Evolutionary conservation across 2,797 vertebrate species (phyloP).

Genomic region (Megalops cyprinoides): DNA sequence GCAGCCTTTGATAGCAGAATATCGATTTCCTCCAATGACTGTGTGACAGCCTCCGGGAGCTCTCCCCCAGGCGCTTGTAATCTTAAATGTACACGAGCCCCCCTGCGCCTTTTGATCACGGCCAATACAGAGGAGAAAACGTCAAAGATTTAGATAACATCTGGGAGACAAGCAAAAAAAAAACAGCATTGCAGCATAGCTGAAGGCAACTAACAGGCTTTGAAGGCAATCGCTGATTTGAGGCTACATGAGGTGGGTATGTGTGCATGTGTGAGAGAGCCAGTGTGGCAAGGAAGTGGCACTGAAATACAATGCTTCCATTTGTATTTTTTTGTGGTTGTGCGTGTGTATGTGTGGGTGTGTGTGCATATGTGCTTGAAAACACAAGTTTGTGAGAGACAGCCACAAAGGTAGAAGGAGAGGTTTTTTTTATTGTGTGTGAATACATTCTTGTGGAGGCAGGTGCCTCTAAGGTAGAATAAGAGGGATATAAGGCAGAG

Average conservation of each 20-base stretch:
- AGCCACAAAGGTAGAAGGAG: too few species aligned
- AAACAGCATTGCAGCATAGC: conserved; percentile 41
- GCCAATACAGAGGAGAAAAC: conserved; percentile 6
- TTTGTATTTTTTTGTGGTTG: neutral
- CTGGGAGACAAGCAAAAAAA: conserved; percentile 36
- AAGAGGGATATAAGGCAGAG: too few species aligned
- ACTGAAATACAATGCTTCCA: neutral
- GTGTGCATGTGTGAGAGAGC: conserved; percentile 2
- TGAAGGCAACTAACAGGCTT: conserved; percentile 44
- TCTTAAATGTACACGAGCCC: conserved; percentile 45
- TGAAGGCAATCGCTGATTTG: conserved; percentile 49
- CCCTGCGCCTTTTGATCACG: conserved; percentile 46
- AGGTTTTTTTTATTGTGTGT: too few species aligned
- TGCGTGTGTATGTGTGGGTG: too few species aligned
- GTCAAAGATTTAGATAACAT: conserved; percentile 46
- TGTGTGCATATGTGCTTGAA: neutral
- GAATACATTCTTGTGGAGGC: too few species aligned
- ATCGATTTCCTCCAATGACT: conserved; percentile 45
- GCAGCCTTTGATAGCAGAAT: conserved; percentile 30
- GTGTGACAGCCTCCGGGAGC: conserved; percentile 42
- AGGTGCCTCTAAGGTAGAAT: too few species aligned
- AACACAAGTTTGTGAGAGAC: neutral
- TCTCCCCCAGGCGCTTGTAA: conserved; percentile 45
- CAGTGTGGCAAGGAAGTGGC: neutral
- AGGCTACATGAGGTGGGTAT: conserved; percentile 23